These are phyloP conservation scores for Hyperoplus immaculatus DNA, from an alignment of 2,797 vertebrate species.

Conservation along the genomic window DNA sequence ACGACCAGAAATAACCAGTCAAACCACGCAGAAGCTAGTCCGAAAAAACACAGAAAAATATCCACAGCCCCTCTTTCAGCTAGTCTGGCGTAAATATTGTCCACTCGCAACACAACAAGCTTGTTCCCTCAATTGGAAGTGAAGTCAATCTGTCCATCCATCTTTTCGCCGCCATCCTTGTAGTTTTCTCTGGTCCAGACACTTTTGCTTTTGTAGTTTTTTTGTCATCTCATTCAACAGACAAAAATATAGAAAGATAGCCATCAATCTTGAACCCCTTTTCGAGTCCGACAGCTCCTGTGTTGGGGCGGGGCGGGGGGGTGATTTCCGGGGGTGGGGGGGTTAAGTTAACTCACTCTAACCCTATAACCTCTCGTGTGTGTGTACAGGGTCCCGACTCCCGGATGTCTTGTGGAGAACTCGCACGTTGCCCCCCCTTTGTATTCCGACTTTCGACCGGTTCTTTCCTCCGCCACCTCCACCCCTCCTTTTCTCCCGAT, in stretches of 20 bases:
- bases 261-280: conserved; percentile 60
- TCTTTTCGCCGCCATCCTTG: conserved; percentile 35
- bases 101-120: conserved; percentile 17
- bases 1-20: too few relatives aligned
- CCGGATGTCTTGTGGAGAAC: conserved; percentile 50
- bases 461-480: conserved; percentile 62
- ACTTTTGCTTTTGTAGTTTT: conserved; percentile 8
- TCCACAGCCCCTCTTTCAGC: background rate
- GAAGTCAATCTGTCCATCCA: conserved; percentile 13
- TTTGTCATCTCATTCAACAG: conserved; percentile 74
- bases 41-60: conserved; percentile 9
- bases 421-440: conserved; percentile 6
- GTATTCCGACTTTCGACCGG: conserved; percentile 61
- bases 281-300: conserved; percentile 57
- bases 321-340: too few relatives aligned
- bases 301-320: background rate
- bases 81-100: conserved; percentile 24
- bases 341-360: too few relatives aligned
- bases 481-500: conserved; percentile 46
- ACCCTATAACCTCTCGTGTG: conserved; percentile 12
- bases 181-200: conserved; percentile 57
- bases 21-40: background rate
- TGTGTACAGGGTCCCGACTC: conserved; percentile 52
- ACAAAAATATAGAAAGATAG: conserved; percentile 76
- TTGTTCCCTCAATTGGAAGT: conserved; percentile 23